Evolutionary conservation across 2,888 invertebrate species (phyloP), one percentile per base, ranked within the genome.

Genomic region (Pseudococcus viburni): DNA sequence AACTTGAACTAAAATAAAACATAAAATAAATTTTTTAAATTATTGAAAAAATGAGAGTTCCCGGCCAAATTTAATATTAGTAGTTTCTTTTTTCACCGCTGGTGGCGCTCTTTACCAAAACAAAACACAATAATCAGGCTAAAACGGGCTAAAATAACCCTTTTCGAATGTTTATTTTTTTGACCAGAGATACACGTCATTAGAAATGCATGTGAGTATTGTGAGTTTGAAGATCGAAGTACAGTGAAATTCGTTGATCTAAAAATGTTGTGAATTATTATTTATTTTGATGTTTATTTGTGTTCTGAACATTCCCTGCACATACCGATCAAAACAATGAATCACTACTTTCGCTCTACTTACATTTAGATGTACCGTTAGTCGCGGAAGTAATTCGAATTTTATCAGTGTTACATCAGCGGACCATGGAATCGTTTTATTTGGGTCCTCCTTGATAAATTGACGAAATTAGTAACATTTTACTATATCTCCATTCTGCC

Each of bases 401-500:
- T 17, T 83, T 46, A 83, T 83, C 73, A 33, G 46, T 83, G 80
- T 83, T 83, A 83, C 42, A 83, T 83, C 80, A 83, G 80, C 33
- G n/a, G 80, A 83, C 46, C 19, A 83, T 83, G 80, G 80, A 83
- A 46, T 33, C 80, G 42, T 83, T 46, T 19, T 83, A 83, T 46
- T 46, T 83, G 80, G 80, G 46, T 83, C 39, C 80, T n/a, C 80
- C 80, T 83, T 83, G 46, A 46, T 42, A 83, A 8, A n/a, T 19
- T 46, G 3, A 19, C 17, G 11, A 83, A 46, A 83, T 46, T 83
- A 83, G 12, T 22, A 11, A 46, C 19, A 83, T 42, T 42, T 26
- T 33, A 15, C 11, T 6, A 33, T 0, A 33, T 73, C 5, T 22
- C 15, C 4, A 5, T 33, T 17, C 73, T 4, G 5, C 15, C 4